Base-by-base conservation (phyloP, 2,113 vertebrate species). In the Hemiprocne comata region DNA sequence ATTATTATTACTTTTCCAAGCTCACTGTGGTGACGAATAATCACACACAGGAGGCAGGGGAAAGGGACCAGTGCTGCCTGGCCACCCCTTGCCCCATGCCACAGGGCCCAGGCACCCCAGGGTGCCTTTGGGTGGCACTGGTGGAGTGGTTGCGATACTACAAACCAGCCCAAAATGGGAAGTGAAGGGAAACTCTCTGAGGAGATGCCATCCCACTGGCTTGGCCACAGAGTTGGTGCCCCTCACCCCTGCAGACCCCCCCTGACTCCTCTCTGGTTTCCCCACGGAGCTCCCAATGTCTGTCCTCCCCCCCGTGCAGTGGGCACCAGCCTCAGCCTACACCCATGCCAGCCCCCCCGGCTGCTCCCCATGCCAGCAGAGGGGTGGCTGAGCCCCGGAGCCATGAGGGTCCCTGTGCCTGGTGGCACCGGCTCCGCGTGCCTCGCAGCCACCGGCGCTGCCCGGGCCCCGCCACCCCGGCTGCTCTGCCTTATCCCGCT, bases 301-400 rank as follows among this genome's bases (percentile, higher is more conserved):
- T 4, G 42, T 38, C n/a, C 57, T 31, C n/a, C 6, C 44, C 0
- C 25, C 6, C 50, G 7, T 0, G 48, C 36, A 31, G 26, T 0
- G 2, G 36, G 78, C n/a, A 13, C 34, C 83, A 4, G 40, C 3
- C 29, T 10, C 61, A 1, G 38, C 5, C 0, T 4, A 70, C 48
- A 6, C 14, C 58, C 38, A 2, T 2, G 20, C 54, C 46, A 69
- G 42, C 76, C 26, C 61, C 55, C 2, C 14, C 1, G 33, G 25
- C 36, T 20, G 60, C 33, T 53, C 51, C 17, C 31, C 18, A 7
- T 0, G 2, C 38, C 0, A 1, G 26, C 13, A 23, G 6, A 24
- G 64, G 42, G 55, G 10, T 1, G 15, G 13, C 36, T 3, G 40
- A 60, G 8, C 70, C 25, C 6, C 0, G 0, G 29, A 11, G 20